Percentiles rank a stretch among this genome's conserved stretches.
phyloP scores from a whole-genome alignment of 2,888 invertebrate species.

The Psylliodes chrysocephalus region DNA sequence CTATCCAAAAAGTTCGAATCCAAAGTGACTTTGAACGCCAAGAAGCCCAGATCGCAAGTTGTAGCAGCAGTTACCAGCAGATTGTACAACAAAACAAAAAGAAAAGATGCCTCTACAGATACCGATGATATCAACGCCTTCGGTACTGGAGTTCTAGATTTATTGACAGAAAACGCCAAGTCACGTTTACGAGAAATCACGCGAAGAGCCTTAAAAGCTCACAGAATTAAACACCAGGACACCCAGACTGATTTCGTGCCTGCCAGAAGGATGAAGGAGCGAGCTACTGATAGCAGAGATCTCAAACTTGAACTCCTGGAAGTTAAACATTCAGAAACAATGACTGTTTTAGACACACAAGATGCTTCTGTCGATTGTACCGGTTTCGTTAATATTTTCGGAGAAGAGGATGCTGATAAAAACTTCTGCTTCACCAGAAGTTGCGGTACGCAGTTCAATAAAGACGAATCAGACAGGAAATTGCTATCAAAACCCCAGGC shows the following conservation, averaged over 20 bases:
- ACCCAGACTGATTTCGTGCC: conserved; percentile 69
- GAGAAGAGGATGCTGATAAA: conserved; percentile 53
- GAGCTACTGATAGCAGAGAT: conserved; percentile 68
- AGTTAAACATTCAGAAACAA: conserved; percentile 60
- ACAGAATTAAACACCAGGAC: conserved; percentile 66
- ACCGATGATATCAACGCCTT: conserved; percentile 52
- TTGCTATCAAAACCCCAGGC: conserved; percentile 12
- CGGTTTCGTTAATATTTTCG: conserved; percentile 51
- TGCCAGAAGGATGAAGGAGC: conserved; percentile 69
- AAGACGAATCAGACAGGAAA: conserved; percentile 48
- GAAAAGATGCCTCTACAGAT: conserved; percentile 63
- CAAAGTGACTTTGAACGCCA: conserved; percentile 54
- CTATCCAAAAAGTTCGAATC: conserved; percentile 49
- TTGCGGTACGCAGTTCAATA: conserved; percentile 60
- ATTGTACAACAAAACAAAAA: conserved; percentile 72
- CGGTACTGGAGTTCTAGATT: conserved; percentile 56
- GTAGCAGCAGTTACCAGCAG: conserved; percentile 78
- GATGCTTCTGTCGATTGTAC: conserved; percentile 66
- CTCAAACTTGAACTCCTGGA: conserved; percentile 63
- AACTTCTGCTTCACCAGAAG: conserved; percentile 59
- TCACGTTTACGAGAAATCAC: conserved; percentile 70
- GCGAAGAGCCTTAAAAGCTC: conserved; percentile 68
- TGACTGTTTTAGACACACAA: conserved; percentile 64
- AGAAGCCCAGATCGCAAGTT: conserved; percentile 70
- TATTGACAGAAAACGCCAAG: conserved; percentile 70